Base-by-base conservation (phyloP, 1,140 invertebrate genomes). In the Octopus bimaculoides region DNA sequence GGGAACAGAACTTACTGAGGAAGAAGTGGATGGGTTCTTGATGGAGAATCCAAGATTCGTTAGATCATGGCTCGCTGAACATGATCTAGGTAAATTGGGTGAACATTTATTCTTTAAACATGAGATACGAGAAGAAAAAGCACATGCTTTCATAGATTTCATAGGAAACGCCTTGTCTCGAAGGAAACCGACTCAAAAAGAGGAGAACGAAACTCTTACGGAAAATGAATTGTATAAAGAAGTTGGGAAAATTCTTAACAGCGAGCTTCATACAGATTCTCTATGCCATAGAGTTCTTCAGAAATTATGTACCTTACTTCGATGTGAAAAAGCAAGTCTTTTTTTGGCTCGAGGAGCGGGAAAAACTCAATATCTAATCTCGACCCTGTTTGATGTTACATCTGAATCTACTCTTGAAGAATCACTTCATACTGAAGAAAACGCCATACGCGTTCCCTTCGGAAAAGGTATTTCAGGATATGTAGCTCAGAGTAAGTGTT, bases 281-380 rank as follows among this genome's bases (percentile, higher is more conserved):
- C 90, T 98, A 82, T 98, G 96, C 88, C 96, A 98, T 91, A 98
- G 98, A 91, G 98, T 98, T 87, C 92, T 98, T 20, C 96, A 97
- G 90, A 98, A 98, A 88, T 96, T 98, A 20, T 95, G 95, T 85
- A 95, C 96, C 78, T 90, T 98, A 8, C 92, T 97, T 80, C 94
- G 96, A 86, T 96, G 97, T 1, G 97, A 98, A 90, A 91, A 96
- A 20, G 96, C 96, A 52, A 98, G 96, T 5, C 89, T 98, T 84
- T 98, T 98, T 91, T 92, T 98, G 74, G 96, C 97, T 4, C 94
- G 97, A 86, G 96, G 92, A 9, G 81, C 84, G 54, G 82, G 85
- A 61, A 85, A 84, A 69, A 83, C 81, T 41, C 78, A 84, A 86
- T 95, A 93, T 91, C 92, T 98, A 80, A 96, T 97, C 61, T 97